These are phyloP conservation scores for Mormoops blainvillei DNA, from an alignment of 2,113 vertebrate species.

Conservation along the genomic window DNA sequence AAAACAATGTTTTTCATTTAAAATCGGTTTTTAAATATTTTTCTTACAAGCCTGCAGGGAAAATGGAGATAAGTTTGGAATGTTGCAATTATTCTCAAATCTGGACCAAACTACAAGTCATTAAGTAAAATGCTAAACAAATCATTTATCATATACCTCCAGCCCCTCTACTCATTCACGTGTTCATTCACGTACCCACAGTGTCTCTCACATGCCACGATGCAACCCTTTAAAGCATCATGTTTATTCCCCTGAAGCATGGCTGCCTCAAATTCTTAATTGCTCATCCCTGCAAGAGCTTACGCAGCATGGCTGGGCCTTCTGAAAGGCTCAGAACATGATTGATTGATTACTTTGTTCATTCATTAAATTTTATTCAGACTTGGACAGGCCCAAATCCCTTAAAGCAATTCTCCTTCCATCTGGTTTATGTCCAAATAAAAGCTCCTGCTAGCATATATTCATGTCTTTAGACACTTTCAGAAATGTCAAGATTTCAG, in stretches of 20 bases:
- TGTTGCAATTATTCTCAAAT: constrained; percentile 3
- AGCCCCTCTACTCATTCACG: neutral
- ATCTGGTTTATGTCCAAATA: constrained; percentile 51
- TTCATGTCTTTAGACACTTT: constrained; percentile 4
- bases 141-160: neutral
- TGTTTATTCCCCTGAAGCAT: neutral
- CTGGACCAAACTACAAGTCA: neutral
- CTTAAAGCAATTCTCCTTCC: constrained; percentile 49
- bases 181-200: neutral
- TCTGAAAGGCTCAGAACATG: constrained; percentile 12
- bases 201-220: neutral
- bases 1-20: constrained; percentile 38
- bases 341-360: constrained; percentile 40
- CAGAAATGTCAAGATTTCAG: constrained; percentile 13
- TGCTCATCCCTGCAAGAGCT: constrained; percentile 32
- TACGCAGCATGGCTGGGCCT: neutral
- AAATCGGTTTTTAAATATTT: constrained; percentile 53
- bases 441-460: constrained; percentile 28
- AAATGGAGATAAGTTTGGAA: neutral
- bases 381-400: neutral
- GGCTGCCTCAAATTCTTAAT: constrained; percentile 19
- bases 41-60: neutral
- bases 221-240: neutral
- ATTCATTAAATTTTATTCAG: constrained; percentile 61
- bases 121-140: constrained; percentile 38